phyloP scores from a whole-genome alignment of 2,888 invertebrate genomes.

The Sinhomidia bicolor region DNA sequence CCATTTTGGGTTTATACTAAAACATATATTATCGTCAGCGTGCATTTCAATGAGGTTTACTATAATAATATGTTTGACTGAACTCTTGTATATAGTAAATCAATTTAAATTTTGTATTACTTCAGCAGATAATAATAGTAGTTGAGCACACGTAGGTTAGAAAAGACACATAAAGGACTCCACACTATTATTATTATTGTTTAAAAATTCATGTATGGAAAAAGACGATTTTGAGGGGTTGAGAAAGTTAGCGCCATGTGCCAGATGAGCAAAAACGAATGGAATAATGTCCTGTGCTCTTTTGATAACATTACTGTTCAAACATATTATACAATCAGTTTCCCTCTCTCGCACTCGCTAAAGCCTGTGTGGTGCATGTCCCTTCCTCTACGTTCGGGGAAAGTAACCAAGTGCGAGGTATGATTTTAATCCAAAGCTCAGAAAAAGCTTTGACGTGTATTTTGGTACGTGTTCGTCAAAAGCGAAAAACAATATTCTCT shows the following conservation, averaged over 20 bases:
- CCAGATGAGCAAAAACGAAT: conserved; percentile 66
- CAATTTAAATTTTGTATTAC: neutral
- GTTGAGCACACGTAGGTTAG: too few relatives aligned
- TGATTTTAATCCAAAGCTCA: conserved; percentile 20
- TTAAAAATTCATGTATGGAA: too few relatives aligned
- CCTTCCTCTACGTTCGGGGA: neutral
- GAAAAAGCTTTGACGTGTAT: conserved; percentile 10
- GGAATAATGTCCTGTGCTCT: conserved; percentile 40
- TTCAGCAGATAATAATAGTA: neutral
- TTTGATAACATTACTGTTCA: neutral
- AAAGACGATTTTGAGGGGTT: conserved; percentile 51
- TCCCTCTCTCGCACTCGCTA: neutral
- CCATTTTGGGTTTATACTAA: neutral
- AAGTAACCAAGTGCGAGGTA: neutral
- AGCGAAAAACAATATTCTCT: neutral
- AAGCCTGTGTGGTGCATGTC: neutral
- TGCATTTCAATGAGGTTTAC: neutral
- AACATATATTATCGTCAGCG: neutral
- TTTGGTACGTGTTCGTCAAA: neutral
- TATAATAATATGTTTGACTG: too few relatives aligned
- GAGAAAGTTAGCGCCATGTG: conserved; percentile 60
- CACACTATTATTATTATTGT: too few relatives aligned
- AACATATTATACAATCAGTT: neutral
- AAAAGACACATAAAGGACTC: too few relatives aligned
- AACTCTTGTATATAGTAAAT: too few relatives aligned